Conservation (phyloP, 2,113 vertebrate genomes). For the Lepidothrix coronata region DNA sequence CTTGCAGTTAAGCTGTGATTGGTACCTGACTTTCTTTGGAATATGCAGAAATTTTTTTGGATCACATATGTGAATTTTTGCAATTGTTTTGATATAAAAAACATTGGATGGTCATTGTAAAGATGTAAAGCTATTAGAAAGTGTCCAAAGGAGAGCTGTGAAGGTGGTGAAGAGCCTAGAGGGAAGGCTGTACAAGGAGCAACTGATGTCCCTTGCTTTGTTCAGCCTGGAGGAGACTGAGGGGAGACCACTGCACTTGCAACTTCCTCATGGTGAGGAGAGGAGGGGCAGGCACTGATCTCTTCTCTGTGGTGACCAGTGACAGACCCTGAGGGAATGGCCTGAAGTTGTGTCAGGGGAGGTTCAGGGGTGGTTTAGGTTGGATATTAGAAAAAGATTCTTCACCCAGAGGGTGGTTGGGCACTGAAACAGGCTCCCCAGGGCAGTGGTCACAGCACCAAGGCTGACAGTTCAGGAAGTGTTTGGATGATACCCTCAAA, state of each 20-base stretch:
- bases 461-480: neutral
- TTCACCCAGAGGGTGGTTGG: neutral
- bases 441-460: neutral
- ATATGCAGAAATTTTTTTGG: neutral
- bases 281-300: too few relatives aligned
- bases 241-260: neutral
- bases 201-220: accelerated
- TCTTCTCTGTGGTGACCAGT: too few relatives aligned
- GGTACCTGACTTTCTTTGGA: neutral
- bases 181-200: neutral
- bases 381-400: neutral
- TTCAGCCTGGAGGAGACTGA: neutral
- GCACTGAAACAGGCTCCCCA: neutral
- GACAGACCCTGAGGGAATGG: too few relatives aligned
- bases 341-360: too few relatives aligned
- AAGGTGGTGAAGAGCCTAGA: neutral
- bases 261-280: too few relatives aligned
- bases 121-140: neutral
- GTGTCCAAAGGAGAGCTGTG: neutral
- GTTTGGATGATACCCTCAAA: neutral
- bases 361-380: neutral
- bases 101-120: neutral
- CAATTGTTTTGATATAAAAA: neutral
- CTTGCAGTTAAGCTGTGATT: neutral
- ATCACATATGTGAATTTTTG: neutral